Conservation (phyloP, 1,140 invertebrate genomes). For the Sycophila sp. region DNA sequence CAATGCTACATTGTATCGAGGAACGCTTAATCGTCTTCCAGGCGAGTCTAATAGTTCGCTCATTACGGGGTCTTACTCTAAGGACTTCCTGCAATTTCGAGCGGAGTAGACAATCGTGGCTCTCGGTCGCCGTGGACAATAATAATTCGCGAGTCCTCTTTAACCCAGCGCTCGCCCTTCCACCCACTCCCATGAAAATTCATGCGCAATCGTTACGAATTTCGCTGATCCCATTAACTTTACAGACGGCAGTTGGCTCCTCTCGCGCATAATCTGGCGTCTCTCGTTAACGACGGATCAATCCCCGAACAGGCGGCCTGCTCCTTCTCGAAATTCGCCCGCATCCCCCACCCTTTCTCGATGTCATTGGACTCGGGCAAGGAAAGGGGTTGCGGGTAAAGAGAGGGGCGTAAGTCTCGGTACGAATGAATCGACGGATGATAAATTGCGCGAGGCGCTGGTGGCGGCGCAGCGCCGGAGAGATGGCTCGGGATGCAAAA, state of each 20-base stretch:
- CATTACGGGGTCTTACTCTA: too few relatives aligned
- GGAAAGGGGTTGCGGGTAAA: neutral
- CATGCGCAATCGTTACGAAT: conserved; percentile 19
- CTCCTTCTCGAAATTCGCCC: neutral
- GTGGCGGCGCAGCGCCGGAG: conserved; percentile 30
- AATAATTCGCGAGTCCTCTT: too few relatives aligned
- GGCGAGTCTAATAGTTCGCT: neutral
- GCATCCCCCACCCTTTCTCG: neutral
- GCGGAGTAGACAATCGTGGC: neutral
- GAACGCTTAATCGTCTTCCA: too few relatives aligned
- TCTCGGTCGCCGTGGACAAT: neutral
- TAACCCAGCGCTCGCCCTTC: too few relatives aligned
- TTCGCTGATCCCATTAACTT: conserved; percentile 19
- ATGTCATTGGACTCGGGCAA: neutral
- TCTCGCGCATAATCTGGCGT: neutral
- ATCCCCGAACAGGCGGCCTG: neutral
- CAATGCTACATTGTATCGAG: too few relatives aligned
- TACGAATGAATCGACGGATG: conserved; percentile 56
- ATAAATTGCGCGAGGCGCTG: conserved; percentile 48
- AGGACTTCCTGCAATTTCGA: conserved; percentile 1
- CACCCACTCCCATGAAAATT: neutral
- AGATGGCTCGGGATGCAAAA: conserved; percentile 41
- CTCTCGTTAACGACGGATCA: conserved; percentile 20
- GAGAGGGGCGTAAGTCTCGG: conserved; percentile 40
- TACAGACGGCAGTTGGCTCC: neutral